Percentiles rank a stretch among this genome's conserved stretches.
Conservation (phyloP, 2,797 vertebrate genomes). For the Brachyalestes nurse region DNA sequence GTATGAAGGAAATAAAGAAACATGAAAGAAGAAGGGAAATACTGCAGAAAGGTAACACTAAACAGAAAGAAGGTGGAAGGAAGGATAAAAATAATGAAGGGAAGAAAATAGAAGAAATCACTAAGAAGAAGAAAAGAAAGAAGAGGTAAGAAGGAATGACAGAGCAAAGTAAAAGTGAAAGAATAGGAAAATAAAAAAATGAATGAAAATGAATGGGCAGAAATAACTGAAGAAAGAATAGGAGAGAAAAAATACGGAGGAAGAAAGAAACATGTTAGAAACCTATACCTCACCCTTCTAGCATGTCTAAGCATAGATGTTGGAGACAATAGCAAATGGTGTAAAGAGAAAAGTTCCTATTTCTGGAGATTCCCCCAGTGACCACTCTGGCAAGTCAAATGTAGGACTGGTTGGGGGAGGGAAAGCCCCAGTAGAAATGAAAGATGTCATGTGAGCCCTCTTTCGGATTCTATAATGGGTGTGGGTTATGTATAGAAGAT, state of each 20-base stretch:
- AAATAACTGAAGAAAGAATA: background rate
- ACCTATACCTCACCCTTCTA: background rate
- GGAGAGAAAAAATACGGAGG: background rate
- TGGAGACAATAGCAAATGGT: constrained; percentile 8
- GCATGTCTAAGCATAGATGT: background rate
- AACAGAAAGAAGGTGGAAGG: background rate
- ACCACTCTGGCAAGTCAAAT: constrained; percentile 21
- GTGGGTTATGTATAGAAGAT: constrained; percentile 21
- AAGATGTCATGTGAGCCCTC: constrained; percentile 48
- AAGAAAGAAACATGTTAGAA: background rate
- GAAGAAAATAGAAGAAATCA: background rate
- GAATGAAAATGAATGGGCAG: background rate
- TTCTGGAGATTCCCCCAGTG: constrained; percentile 39
- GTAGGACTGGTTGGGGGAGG: background rate
- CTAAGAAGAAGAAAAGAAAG: background rate
- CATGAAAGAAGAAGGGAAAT: background rate
- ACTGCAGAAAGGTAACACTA: too few relatives aligned
- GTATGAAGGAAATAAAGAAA: too few relatives aligned
- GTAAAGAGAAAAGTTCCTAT: constrained; percentile 32
- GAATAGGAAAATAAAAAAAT: background rate
- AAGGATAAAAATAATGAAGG: background rate
- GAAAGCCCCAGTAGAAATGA: background rate
- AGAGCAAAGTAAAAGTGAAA: background rate
- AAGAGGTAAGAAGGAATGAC: background rate
- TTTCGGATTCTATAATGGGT: constrained; percentile 59